These are phyloP conservation scores for Nixonia krombeini DNA, from an alignment of 1,140 invertebrate species.

Conservation along the genomic window DNA sequence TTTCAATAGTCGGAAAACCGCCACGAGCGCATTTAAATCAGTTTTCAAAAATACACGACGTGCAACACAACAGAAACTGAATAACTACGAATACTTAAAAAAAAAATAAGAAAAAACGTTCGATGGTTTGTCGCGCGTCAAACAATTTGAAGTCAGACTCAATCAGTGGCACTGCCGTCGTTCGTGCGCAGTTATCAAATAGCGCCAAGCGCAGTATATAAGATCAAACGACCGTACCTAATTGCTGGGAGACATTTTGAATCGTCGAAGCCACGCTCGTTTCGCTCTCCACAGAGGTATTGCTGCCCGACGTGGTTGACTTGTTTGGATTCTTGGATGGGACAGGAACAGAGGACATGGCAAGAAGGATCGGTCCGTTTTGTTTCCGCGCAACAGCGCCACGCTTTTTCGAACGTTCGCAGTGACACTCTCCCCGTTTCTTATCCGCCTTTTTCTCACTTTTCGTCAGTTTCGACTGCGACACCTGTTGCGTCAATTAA, in stretches of 20 bases:
- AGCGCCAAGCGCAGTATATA: too few species aligned
- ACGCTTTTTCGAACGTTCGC: slow-evolving; percentile 40
- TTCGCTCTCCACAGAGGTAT: slow-evolving; percentile 4
- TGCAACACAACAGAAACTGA: too few species aligned
- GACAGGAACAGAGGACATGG: slow-evolving; percentile 43
- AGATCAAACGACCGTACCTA: slow-evolving; percentile 10
- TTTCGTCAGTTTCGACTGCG: slow-evolving; percentile 19
- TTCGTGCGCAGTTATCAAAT: too few species aligned
- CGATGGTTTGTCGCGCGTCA: too few species aligned
- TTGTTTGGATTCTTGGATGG: slow-evolving; percentile 27
- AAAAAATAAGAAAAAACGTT: too few species aligned
- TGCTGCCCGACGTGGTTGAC: slow-evolving; percentile 27
- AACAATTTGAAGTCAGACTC: too few species aligned
- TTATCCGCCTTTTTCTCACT: slow-evolving; percentile 42
- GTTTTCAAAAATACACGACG: too few species aligned
- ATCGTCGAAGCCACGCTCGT: background rate
- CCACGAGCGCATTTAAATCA: too few species aligned
- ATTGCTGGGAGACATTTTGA: slow-evolving; percentile 6
- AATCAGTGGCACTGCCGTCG: too few species aligned
- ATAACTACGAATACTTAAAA: too few species aligned
- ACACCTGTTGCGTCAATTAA: slow-evolving; percentile 49
- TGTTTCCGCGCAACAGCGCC: slow-evolving; percentile 31
- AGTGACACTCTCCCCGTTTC: slow-evolving; percentile 26
- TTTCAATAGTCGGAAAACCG: too few species aligned
- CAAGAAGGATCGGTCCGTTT: slow-evolving; percentile 17